Conservation (phyloP, 1,140 invertebrate species). For the Octopus bimaculoides region DNA sequence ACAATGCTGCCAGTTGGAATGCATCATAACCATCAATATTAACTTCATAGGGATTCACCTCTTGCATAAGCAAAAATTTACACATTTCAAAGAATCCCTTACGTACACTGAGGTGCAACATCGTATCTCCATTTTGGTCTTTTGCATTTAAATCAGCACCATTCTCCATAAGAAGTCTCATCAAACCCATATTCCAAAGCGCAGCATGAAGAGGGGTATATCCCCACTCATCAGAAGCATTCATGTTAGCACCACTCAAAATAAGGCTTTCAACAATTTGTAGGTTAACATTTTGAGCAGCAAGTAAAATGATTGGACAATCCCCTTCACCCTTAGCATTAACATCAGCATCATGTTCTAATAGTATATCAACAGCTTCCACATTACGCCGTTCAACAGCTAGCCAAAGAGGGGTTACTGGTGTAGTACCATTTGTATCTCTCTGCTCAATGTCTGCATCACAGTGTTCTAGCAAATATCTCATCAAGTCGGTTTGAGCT, state of each 20-base stretch:
- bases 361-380: constrained; percentile 58
- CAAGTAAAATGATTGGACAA: constrained; percentile 83
- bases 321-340: constrained; percentile 54
- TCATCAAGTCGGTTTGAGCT: not conserved
- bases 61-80: constrained; percentile 62
- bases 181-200: constrained; percentile 14
- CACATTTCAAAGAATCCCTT: constrained; percentile 83
- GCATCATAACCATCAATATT: not conserved
- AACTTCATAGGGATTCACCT: constrained; percentile 57
- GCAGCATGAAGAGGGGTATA: constrained; percentile 27
- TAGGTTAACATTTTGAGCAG: constrained; percentile 88
- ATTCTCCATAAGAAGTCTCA: constrained; percentile 68
- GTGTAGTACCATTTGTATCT: constrained; percentile 42
- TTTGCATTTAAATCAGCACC: constrained; percentile 79
- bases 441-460: constrained; percentile 51
- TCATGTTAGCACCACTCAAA: constrained; percentile 82
- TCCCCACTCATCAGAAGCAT: constrained; percentile 62
- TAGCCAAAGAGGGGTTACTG: constrained; percentile 51
- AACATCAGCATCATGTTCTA: constrained; percentile 60
- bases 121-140: constrained; percentile 81
- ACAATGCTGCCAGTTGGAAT: not conserved
- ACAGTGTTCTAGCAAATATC: constrained; percentile 66
- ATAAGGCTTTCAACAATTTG: constrained; percentile 80
- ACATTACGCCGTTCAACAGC: constrained; percentile 31
- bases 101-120: constrained; percentile 89